Evolutionary conservation across 2,797 vertebrate genomes (phyloP).

Genomic region (Manis javanica): DNA sequence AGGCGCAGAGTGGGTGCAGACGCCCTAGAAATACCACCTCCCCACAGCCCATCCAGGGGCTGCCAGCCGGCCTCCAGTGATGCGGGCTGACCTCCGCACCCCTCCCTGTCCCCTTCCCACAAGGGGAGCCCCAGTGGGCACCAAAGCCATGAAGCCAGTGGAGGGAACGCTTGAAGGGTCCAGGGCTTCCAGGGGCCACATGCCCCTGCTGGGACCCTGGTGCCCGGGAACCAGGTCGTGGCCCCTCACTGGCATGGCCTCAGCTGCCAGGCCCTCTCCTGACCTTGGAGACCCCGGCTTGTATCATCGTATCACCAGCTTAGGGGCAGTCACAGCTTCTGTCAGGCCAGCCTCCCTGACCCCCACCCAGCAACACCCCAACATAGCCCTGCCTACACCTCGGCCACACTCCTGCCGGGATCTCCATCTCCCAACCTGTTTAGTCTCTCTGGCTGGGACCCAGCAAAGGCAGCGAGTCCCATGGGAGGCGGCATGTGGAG

Average conservation of each 20-base stretch:
- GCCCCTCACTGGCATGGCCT: not conserved
- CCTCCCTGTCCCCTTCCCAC: not conserved
- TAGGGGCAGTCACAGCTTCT: not conserved
- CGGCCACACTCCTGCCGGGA: not conserved
- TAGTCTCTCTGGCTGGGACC: too few species aligned
- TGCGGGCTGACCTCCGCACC: rapidly evolving
- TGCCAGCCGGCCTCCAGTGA: rapidly evolving
- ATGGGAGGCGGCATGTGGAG: rapidly evolving
- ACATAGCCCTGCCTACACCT: not conserved
- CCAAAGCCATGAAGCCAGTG: not conserved
- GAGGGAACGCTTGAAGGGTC: not conserved
- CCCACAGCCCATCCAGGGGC: rapidly evolving
- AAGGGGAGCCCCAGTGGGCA: not conserved
- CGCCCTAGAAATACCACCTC: rapidly evolving
- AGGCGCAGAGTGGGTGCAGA: too few species aligned
- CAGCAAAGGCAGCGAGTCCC: too few species aligned
- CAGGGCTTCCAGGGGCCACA: not conserved
- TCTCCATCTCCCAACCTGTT: not conserved
- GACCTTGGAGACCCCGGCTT: rapidly evolving
- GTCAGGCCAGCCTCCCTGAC: not conserved
- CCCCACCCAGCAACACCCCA: not conserved
- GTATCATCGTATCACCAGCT: not conserved
- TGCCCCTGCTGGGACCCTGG: rapidly evolving
- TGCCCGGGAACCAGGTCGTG: not conserved
- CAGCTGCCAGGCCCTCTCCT: rapidly evolving